Percentiles rank a stretch among this genome's conserved stretches.
phyloP scores from a whole-genome alignment of 2,113 vertebrate species.

The Scomber scombrus region DNA sequence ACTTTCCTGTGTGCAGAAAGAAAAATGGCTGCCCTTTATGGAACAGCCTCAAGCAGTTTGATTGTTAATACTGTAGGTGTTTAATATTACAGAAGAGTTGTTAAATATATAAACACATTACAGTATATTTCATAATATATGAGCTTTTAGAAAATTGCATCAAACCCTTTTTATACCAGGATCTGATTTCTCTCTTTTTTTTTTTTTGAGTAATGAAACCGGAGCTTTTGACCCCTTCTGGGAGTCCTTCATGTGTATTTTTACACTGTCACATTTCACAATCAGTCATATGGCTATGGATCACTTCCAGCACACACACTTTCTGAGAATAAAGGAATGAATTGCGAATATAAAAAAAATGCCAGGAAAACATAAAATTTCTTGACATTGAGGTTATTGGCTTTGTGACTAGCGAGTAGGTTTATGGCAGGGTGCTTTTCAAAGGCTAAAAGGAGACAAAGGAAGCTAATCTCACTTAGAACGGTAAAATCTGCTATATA shows the following conservation, averaged over 20 bases:
- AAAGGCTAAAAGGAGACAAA: constrained; percentile 73
- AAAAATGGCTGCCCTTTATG: constrained; percentile 71
- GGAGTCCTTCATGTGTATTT: constrained; percentile 53
- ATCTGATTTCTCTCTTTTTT: constrained; percentile 16
- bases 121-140: constrained; percentile 53
- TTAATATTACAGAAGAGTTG: constrained; percentile 64
- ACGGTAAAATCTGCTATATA: constrained; percentile 77
- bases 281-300: constrained; percentile 66
- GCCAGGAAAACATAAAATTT: constrained; percentile 73
- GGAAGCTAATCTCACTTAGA: constrained; percentile 75
- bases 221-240: constrained; percentile 38
- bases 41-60: constrained; percentile 61
- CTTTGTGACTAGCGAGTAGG: constrained; percentile 58
- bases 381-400: constrained; percentile 75
- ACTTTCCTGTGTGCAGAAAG: constrained; percentile 60
- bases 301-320: constrained; percentile 60
- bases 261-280: constrained; percentile 60
- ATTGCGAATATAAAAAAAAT: constrained; percentile 66
- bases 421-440: constrained; percentile 68
- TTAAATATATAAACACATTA: constrained; percentile 67
- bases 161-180: constrained; percentile 36
- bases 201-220: constrained; percentile 17
- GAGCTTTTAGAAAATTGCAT: constrained; percentile 66
- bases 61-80: constrained; percentile 64
- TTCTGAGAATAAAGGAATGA: constrained; percentile 60